Conservation (phyloP, 2,888 invertebrate species). For the Apamea anceps region DNA sequence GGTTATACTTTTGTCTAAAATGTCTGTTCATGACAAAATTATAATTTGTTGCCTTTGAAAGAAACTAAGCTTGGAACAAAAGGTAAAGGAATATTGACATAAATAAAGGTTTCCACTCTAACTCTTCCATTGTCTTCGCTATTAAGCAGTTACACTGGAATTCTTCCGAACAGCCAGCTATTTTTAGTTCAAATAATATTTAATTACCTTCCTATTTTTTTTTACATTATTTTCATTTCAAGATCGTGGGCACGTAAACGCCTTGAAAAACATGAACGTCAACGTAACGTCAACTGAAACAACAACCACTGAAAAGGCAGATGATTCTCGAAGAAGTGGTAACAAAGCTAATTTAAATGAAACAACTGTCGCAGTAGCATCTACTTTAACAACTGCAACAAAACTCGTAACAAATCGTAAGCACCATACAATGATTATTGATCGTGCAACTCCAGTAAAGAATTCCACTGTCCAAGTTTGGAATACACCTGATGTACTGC, state of each 20-base stretch:
- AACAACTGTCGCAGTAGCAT: neutral
- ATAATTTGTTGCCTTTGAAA: conserved; percentile 9
- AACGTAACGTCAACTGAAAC: neutral
- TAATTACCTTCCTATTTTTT: no score
- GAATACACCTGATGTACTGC: conserved; percentile 10
- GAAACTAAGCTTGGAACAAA: neutral
- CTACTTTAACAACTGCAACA: neutral
- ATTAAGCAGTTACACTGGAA: neutral
- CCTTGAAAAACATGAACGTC: neutral
- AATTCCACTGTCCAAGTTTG: conserved; percentile 12
- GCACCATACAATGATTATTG: neutral
- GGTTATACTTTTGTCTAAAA: neutral
- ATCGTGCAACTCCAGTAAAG: neutral
- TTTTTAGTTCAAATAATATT: neutral
- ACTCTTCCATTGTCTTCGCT: neutral
- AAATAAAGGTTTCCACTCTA: neutral
- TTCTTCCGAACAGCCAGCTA: neutral
- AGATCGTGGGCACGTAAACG: conserved; percentile 28
- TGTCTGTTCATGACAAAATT: neutral
- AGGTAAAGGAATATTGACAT: neutral
- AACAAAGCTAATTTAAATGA: neutral
- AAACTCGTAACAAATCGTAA: neutral
- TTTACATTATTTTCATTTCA: no score
- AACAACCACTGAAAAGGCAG: neutral
- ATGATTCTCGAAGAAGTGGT: conserved; percentile 42